A percentile compares a stretch with the other conserved stretches of the same genome.
phyloP scores from a whole-genome alignment of 2,113 vertebrate species.

The Pagrus major region DNA sequence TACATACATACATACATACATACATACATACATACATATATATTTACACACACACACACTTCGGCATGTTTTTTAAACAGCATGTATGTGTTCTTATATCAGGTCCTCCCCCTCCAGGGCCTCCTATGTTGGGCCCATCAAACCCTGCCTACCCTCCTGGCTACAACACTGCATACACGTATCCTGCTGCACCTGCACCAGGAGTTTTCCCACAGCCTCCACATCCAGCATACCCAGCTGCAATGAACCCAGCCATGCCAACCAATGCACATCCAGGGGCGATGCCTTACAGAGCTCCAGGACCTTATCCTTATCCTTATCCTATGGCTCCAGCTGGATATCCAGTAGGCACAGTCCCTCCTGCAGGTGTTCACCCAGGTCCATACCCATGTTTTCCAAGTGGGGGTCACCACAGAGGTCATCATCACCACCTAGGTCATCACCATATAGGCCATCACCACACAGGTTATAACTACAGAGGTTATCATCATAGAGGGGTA shows the following conservation, averaged over 20 bases:
- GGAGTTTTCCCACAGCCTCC: constrained; percentile 75
- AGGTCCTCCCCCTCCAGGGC: constrained; percentile 74
- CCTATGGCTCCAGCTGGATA: constrained; percentile 66
- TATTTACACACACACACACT: no score
- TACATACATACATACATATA: no score
- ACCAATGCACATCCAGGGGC: constrained; percentile 52
- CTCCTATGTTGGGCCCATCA: constrained; percentile 52
- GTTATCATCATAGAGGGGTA: constrained; percentile 59
- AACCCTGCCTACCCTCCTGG: constrained; percentile 77
- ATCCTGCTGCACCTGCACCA: constrained; percentile 59
- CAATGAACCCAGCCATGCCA: constrained; percentile 68
- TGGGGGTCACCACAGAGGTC: constrained; percentile 58
- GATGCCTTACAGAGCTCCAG: constrained; percentile 62
- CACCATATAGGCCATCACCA: no score
- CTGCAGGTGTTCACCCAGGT: constrained; percentile 72
- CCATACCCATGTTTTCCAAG: constrained; percentile 76
- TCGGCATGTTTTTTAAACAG: not conserved
- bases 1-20: no score
- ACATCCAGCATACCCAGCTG: constrained; percentile 57
- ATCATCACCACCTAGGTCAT: no score
- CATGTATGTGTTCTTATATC: constrained; percentile 4
- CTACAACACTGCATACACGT: constrained; percentile 76
- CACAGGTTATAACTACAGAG: no score
- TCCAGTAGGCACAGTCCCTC: constrained; percentile 68
- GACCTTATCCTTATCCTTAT: constrained; percentile 65